Evolutionary conservation across 1,140 invertebrate genomes (phyloP).

Genomic region (Heliconius eleuchia): DNA sequence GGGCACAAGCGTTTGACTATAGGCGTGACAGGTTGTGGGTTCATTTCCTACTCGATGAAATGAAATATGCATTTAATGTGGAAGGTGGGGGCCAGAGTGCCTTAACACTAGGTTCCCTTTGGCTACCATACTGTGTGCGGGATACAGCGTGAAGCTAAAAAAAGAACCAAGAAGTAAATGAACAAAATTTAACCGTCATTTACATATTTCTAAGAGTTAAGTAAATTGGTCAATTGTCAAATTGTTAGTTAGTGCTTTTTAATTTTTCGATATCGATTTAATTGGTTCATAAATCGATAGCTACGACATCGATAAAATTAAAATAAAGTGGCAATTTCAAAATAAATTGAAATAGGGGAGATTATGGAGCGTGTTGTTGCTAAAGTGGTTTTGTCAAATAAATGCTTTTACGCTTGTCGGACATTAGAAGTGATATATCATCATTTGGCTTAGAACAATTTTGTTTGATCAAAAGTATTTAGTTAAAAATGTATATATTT

Average conservation of each 20-base stretch:
- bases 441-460: background rate
- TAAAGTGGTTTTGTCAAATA: constrained; percentile 18
- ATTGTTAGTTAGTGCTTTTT: constrained; percentile 32
- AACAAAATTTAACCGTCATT: background rate
- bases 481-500: too few species aligned
- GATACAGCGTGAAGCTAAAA: too few species aligned
- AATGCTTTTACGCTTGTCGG: constrained; percentile 1
- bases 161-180: too few species aligned
- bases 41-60: too few species aligned
- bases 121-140: too few species aligned
- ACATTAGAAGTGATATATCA: background rate
- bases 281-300: constrained; percentile 74
- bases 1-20: too few species aligned
- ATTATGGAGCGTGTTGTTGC: constrained; percentile 39
- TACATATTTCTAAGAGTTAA: background rate
- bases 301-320: constrained; percentile 65
- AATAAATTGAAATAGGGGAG: constrained; percentile 63
- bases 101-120: too few species aligned
- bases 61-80: too few species aligned
- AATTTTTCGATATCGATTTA: constrained; percentile 53
- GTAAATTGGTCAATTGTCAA: constrained; percentile 30
- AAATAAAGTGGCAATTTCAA: constrained; percentile 67
- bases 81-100: too few species aligned
- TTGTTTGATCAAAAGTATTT: background rate
- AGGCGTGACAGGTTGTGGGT: too few species aligned